Base-by-base conservation (phyloP, 2,113 vertebrate genomes). In the Nycticorax nycticorax region DNA sequence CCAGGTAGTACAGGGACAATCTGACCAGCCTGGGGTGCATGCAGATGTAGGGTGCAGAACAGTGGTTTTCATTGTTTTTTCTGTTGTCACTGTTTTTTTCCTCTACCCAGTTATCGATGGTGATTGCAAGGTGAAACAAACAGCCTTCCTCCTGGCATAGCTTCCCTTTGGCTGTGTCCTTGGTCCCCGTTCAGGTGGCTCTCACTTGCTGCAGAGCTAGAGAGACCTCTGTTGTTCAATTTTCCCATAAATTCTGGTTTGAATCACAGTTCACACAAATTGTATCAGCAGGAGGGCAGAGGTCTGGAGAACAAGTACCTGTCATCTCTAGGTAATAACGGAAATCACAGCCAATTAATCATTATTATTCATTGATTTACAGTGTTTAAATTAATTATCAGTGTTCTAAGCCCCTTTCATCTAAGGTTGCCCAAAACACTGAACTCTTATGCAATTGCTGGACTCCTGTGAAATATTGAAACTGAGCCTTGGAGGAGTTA, bases 401-500 rank as follows among this genome's bases (percentile, higher is more conserved):
- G 4, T n/a, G 14, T 23, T 50, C 64, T 74, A 77, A 80, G 4
- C 3, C 24, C 3, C 21, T 88, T 71, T 93, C 32, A 59, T 10
- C 33, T 52, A 63, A 69, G 39, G 14, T 23, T 66, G 27, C 7
- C 33, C 50, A 71, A 90, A 63, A 13, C 39, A 48, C 26, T 20
- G 19, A 32, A 47, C 18, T 85, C 32, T 24, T 28, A 0, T 64
- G 26, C 19, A 67, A 41, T 71, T 55, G 24, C 26, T 50, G 32
- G 57, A 13, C 19, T 62, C 33, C 32, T 52, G 8, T 8, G 28
- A 63, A 48, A 8, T 22, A 43, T 19, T 73, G 77, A 72, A 75
- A 41, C 21, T 33, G 47, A 90, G 32, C 33, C 71, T 57, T 62
- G 43, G 79, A 86, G 88, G 82, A 94, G 75, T 96, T 92, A 88